These are phyloP conservation scores for Phrynocephalus forsythii DNA, from an alignment of 2,797 vertebrate species.

Conservation along the genomic window DNA sequence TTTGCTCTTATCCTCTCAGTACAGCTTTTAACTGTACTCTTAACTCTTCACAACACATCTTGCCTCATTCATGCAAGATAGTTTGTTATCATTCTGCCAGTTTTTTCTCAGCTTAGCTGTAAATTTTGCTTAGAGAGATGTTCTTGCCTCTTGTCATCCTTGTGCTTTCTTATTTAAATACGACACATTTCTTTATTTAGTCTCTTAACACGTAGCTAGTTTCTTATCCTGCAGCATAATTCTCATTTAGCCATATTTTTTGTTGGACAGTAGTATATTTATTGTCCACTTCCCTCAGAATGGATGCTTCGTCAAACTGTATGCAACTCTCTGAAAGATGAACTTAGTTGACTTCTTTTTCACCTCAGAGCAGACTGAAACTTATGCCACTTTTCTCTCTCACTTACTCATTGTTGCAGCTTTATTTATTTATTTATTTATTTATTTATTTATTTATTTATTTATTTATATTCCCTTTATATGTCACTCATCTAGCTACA, in stretches of 20 bases:
- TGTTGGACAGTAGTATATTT: slow-evolving; percentile 28
- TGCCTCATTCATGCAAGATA: not conserved
- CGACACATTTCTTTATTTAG: slow-evolving; percentile 19
- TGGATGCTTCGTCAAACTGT: not conserved
- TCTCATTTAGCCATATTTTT: not conserved
- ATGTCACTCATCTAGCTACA: no score
- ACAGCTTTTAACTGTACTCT: not conserved
- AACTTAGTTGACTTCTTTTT: slow-evolving; percentile 33
- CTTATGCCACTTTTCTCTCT: not conserved
- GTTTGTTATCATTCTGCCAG: slow-evolving; percentile 9
- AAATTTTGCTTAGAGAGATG: slow-evolving; percentile 7
- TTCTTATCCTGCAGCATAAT: slow-evolving; percentile 24
- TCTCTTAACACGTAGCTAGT: not conserved
- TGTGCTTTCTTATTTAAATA: slow-evolving; percentile 6
- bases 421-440: not conserved
- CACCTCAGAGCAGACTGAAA: not conserved
- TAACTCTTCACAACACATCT: slow-evolving; percentile 1
- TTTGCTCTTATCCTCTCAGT: not conserved
- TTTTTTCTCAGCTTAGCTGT: slow-evolving; percentile 15
- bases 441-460: no score
- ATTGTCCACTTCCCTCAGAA: slow-evolving; percentile 45
- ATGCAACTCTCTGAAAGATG: slow-evolving; percentile 30
- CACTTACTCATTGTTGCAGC: slow-evolving; percentile 11
- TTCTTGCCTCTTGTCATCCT: slow-evolving; percentile 39
- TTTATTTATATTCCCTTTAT: no score